phyloP scores from a whole-genome alignment of 2,113 vertebrate genomes.

The Todiramphus saurophagus region DNA sequence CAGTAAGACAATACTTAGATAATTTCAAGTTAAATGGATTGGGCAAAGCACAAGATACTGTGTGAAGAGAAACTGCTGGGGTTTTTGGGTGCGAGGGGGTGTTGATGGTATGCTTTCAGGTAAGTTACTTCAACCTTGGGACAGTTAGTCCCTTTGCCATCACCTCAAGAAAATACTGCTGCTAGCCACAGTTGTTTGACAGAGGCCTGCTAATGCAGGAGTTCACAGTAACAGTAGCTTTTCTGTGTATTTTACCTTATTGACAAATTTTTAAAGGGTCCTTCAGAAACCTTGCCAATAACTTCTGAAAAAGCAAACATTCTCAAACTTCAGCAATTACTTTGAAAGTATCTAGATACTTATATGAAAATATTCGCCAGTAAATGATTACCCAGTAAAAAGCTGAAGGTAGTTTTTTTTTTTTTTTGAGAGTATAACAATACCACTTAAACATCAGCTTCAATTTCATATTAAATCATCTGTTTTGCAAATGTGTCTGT shows the following conservation, averaged over 20 bases:
- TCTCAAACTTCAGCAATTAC: background rate
- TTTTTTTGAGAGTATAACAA: background rate
- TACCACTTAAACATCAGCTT: background rate
- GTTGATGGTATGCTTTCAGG: background rate
- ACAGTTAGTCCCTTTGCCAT: background rate
- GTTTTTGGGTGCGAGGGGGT: no score
- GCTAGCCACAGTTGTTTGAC: background rate
- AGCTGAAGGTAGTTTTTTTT: background rate
- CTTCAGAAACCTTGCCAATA: background rate
- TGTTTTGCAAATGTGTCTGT: background rate
- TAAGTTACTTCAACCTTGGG: background rate
- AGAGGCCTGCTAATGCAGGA: background rate
- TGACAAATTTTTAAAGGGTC: background rate
- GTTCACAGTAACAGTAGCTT: background rate
- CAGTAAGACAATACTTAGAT: background rate
- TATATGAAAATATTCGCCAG: background rate
- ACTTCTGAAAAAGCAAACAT: background rate
- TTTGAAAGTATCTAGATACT: background rate
- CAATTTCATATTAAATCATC: background rate
- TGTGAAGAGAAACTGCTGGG: background rate
- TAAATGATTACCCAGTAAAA: background rate
- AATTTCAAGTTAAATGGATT: constrained; percentile 28
- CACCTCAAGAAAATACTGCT: background rate
- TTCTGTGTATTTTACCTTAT: background rate
- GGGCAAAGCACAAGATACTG: background rate